Evolutionary conservation across 2,797 vertebrate genomes (phyloP), one percentile per base, ranked within the genome.

Genomic region (Clarias platycephalus): DNA sequence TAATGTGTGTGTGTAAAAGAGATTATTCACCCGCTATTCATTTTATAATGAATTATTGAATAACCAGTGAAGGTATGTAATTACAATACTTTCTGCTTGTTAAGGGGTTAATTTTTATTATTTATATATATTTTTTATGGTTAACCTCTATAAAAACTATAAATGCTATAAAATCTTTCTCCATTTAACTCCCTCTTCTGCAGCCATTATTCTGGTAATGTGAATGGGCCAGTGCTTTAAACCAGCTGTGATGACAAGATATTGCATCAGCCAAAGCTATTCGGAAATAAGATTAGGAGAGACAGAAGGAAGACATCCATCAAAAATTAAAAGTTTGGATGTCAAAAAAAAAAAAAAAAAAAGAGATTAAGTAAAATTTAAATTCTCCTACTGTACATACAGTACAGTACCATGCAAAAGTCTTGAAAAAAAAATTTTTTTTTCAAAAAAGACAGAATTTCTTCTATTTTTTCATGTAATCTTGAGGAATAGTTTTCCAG

Each of bases 1-100:
- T 76, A 67, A 57, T 53, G 71, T 20, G 31, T 77, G 18, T 88
- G 88, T 58, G 62, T 87, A 89, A n/a, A 4, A 9, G 5, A 40
- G 24, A 44, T 63, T 79, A 60, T n/a, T 78, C 34, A 63, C 63
- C 37, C 34, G 5, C 22, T 40, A 62, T 26, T 78, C 76, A 62
- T 18, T 63, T 44, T 16, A 44, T 24, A 79, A 63, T 79, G 24
- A 44, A 63, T 44, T 63, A 63, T 63, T 63, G 24, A 79, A 37
- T 62, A 63, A 63, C 34, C n/a, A 63, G 34, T 24, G 26, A 79
- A 44, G 58, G 57, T 34, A 40, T 60, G 20, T 40, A 7, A 12
- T 62, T 78, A 40, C 20, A 40, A 60, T 34, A 40, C 20, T 31
- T 34, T 58, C 55, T 15, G 28, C 2, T 34, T 5, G 10, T 34